Evolutionary conservation across 2,888 invertebrate genomes (phyloP), one percentile per base, ranked within the genome.

Genomic region (Campoplex capitator): DNA sequence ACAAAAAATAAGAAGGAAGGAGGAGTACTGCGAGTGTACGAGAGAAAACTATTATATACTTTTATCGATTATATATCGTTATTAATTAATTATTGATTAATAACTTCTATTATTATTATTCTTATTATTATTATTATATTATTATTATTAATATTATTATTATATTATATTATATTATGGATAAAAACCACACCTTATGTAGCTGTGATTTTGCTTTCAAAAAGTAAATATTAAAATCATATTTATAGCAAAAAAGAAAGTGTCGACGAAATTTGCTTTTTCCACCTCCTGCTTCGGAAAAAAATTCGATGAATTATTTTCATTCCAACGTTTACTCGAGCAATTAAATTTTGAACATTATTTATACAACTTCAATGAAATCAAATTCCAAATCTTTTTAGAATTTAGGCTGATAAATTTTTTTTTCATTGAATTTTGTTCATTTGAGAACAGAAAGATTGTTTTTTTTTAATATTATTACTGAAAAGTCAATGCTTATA

Each of bases 181-280:
- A 87, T 85, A 83, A 87, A 92, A 93, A 93, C 92, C 92, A 94
- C 93, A 93, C 93, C 92, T 93, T 94, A 94, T 94, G 94, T 94
- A 94, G 94, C 94, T 94, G 94, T 94, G 94, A 94, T 94, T 94
- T 94, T 93, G 94, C 94, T 94, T 94, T 94, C 92, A 92, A 93
- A 92, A 94, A 94, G 94, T 94, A 92, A 94, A 94, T 92, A 93
- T 93, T 93, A 94, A 93, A 93, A 93, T 82, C 83, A 93, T 94
- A 94, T 94, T 94, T 94, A 94, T 94, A 94, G 93, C 92, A 94
- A 93, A 89, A 89, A 38, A 38, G 23, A 86, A 89, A 87, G 65
- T 58, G 67, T 68, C 45, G 82, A 73, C 70, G n/a, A 38, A 56
- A 70, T n/a, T 56, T 83, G 38, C 73, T 73, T 81, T 68, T 68